Evolutionary conservation across 1,140 invertebrate species (phyloP), one percentile per base, ranked within the genome.

Genomic region (Ceratitis capitata): DNA sequence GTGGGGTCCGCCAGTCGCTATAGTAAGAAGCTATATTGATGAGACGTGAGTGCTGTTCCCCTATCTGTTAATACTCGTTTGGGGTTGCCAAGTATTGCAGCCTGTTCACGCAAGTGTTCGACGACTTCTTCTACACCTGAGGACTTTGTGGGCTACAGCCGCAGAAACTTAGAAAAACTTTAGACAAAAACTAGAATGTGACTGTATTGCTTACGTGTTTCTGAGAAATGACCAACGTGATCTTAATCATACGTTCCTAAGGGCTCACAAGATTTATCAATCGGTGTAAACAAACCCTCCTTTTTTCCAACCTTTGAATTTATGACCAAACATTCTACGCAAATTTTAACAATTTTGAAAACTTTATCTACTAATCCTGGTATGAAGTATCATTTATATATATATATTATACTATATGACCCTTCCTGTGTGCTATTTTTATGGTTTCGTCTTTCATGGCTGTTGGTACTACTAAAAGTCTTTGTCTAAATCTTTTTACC

Each of bases 51-150:
- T 7, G 85, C 86, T 49, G 49, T 88, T 4, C 88, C 89, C 78
- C 89, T 61, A 78, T 92, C 91, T 0, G 88, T 87, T 42, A 84
- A 39, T 14, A 84, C 51, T 19, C 83, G 86, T 14, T 58, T 26
- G 4, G 91, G 91, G 45, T 88, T 88, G 14, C 91, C 91, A 88
- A 92, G 92, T 42, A 86, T 85, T 64, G 88, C 85, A 45, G 88
- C 86, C 56, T 89, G 89, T 56, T 86, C 61, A 61, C 42, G 78
- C n/a, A 92, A 45, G 32, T 29, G 16, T 23, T 83, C 51, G 32
- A 91, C 26, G 0, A 86, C 87, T 56, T 90, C 89, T 51, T 87
- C 84, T 12, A 86, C 86, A 1, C 23, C 58, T 12, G 82, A 74
- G 19, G n/a, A 49, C 47, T 89, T 91, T 0, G 83, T 83, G 32